These are phyloP conservation scores for Drosophila neotestacea DNA, from an alignment of 2,888 invertebrate species.

Conservation along the genomic window DNA sequence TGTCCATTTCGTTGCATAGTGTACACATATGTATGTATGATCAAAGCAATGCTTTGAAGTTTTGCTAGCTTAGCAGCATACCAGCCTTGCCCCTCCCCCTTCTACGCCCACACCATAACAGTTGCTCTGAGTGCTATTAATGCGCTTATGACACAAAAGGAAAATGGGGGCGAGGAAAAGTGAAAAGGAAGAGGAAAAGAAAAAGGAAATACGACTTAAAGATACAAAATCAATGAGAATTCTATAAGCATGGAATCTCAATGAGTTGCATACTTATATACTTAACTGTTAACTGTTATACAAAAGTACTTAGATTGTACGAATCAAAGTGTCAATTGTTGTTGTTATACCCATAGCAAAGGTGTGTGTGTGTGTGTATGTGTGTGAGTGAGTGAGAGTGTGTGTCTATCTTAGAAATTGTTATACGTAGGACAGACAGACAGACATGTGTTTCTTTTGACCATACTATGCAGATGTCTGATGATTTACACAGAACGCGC, in stretches of 20 bases:
- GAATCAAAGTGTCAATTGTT: conserved; percentile 9
- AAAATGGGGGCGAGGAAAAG: conserved; percentile 9
- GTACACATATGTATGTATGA: conserved; percentile 1
- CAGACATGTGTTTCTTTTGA: conserved; percentile 80
- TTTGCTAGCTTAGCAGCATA: neutral
- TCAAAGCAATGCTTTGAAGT: conserved; percentile 12
- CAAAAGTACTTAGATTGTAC: conserved; percentile 1
- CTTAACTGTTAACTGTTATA: conserved; percentile 6
- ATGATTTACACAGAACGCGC: conserved; percentile 74
- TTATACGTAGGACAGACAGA: conserved; percentile 26
- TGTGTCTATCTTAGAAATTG: neutral
- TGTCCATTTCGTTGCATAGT: conserved; percentile 9
- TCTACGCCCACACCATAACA: neutral
- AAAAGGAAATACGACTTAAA: conserved; percentile 6
- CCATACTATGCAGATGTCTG: conserved; percentile 85
- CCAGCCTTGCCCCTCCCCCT: neutral
- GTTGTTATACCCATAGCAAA: conserved; percentile 9
- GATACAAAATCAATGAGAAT: conserved; percentile 23
- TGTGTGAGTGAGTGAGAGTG: neutral
- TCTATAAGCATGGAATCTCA: conserved; percentile 15
- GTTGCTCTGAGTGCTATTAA: conserved; percentile 30
- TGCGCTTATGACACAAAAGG: conserved; percentile 42
- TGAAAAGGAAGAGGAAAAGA: conserved; percentile 2
- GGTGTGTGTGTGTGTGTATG: conserved; percentile 4
- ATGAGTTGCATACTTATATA: conserved; percentile 11